Percentiles rank a stretch among this genome's conserved stretches.
These are phyloP conservation scores for Rhagonycha fulva DNA, from an alignment of 2,888 invertebrate genomes.

Conservation along the genomic window DNA sequence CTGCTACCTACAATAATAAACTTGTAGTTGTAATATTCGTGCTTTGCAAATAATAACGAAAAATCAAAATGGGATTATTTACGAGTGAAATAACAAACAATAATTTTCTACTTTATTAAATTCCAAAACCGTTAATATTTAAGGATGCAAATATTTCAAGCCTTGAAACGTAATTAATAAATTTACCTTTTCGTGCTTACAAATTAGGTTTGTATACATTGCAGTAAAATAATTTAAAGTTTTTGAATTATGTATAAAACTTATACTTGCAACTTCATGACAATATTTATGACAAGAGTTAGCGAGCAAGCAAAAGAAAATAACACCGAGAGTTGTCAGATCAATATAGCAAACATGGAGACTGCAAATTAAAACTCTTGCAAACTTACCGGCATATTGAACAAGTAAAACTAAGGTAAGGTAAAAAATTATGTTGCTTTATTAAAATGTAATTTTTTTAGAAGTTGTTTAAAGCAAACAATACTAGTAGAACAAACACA, in stretches of 20 bases:
- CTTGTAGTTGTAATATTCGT: neutral
- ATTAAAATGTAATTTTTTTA: neutral
- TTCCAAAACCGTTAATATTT: neutral
- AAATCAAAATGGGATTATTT: neutral
- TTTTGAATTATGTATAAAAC: constrained; percentile 25
- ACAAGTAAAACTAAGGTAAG: neutral
- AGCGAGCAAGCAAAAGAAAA: constrained; percentile 28
- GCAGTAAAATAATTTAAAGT: constrained; percentile 18
- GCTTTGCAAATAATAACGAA: neutral
- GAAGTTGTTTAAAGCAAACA: neutral
- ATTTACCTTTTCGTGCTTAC: neutral
- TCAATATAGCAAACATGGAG: constrained; percentile 31
- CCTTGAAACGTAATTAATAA: neutral
- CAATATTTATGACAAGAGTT: constrained; percentile 31
- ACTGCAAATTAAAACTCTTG: constrained; percentile 30
- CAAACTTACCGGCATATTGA: constrained; percentile 8
- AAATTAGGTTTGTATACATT: constrained; percentile 4
- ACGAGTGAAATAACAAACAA: neutral
- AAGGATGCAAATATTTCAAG: neutral
- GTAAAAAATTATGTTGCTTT: neutral
- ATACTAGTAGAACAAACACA: neutral
- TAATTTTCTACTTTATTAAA: neutral
- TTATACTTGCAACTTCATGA: constrained; percentile 20
- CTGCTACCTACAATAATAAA: neutral
- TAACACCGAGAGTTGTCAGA: constrained; percentile 22